A percentile compares a stretch with the other conserved stretches of the same genome.
These are phyloP conservation scores for Pseudomyrmex gracilis DNA, from an alignment of 1,140 invertebrate species.

Conservation along the genomic window DNA sequence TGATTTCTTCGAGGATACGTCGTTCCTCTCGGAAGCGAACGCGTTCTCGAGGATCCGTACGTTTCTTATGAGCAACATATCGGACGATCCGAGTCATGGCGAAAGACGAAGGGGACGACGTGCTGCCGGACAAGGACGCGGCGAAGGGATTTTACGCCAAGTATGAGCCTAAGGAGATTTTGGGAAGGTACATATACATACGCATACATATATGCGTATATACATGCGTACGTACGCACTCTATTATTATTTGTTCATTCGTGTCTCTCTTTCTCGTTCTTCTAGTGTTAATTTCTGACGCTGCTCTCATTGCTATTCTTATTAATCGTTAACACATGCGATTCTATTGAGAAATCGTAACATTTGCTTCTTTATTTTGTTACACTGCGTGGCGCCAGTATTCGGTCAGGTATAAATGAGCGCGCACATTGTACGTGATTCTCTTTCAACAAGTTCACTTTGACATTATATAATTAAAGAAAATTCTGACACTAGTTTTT, in stretches of 20 bases:
- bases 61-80: slow-evolving; percentile 19
- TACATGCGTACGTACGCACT: no score
- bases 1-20: neutral
- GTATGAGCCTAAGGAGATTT: slow-evolving; percentile 99
- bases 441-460: neutral
- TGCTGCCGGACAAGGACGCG: slow-evolving; percentile 94
- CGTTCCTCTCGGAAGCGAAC: neutral
- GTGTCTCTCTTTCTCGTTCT: no score
- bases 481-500: neutral
- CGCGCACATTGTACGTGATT: neutral
- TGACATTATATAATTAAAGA: slow-evolving; percentile 50
- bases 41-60: neutral
- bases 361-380: no score
- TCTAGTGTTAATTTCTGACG: no score
- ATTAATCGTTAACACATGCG: no score
- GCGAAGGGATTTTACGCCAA: slow-evolving; percentile 98
- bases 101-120: slow-evolving; percentile 93
- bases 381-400: neutral
- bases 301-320: neutral
- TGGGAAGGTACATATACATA: slow-evolving; percentile 92
- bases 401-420: neutral
- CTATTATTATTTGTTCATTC: slow-evolving; percentile 15
- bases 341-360: no score
- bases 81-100: slow-evolving; percentile 86
- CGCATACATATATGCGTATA: no score